Evolutionary conservation across 92 coral and sea anemone genomes (phyloP), one percentile per base, ranked within the genome.

Genomic region (Nematostella vectensis): DNA sequence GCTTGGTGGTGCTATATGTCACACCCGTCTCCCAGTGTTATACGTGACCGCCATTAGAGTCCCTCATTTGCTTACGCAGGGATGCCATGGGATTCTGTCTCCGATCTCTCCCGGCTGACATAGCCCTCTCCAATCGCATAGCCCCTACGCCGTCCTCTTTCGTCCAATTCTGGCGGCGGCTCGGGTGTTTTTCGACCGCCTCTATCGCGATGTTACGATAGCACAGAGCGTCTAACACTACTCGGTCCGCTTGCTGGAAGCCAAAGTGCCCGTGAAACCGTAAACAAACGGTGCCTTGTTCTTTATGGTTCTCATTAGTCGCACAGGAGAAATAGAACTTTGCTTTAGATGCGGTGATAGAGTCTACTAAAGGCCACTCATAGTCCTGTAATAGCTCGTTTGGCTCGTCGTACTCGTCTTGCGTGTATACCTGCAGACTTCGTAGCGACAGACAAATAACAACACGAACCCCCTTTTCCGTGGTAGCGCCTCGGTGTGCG

Each of bases 181-280:
- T 47, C 16, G 38, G 42, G 9, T 45, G 30, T 22, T 37, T 56
- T 12, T 67, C 74, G 3, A 44, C 4, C 1, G 74, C 28, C 30
- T 65, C 79, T 1, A 69, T 39, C 54, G 74, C 84, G 28, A 75
- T 45, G 22, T 55, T 62, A 31, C 65, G 68, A 61, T 85, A 88
- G 65, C 80, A 75, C 9, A 72, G 66, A 9, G 89, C 80, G 52
- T 91, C 88, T 0, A 62, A 62, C 8, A 70, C 70, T 20, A 78
- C 57, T 31, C 98, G 76, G n/a, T 76, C 74, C 1, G 96, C 93
- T 15, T 78, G 81, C 50, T 81, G 77, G 63, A 76, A 65, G 19
- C 84, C 82, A 22, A 68, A 85, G 48, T 80, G 71, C 31, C 94
- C 94, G 52, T 68, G 79, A 29, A 85, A 85, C 38, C 75, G 77